Evolutionary conservation across 2,888 invertebrate species (phyloP), one percentile per base, ranked within the genome.

Genomic region (Drosophila pseudotalamancana): DNA sequence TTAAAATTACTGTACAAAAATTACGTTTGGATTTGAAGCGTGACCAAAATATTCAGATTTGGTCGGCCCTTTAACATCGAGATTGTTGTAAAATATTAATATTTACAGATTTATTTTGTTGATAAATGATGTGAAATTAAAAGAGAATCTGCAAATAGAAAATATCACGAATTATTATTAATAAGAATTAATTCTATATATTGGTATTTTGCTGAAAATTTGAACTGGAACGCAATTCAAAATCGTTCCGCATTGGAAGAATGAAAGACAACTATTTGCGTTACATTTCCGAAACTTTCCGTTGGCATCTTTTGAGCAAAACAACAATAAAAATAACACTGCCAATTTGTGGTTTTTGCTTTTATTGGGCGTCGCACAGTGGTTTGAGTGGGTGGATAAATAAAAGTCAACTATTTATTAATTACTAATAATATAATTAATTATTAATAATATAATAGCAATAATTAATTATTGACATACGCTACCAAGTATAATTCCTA

Each of bases 111-210:
- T 11, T 39, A 16, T 37, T 53, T 37, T 61, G 61, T 69, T 57
- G 46, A 77, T 72, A 55, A 81, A 56, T 77, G 32, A 62, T 64
- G 64, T 68, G 72, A 78, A 82, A 72, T 71, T 60, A 88, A 82
- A 75, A 68, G 65, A 69, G 79, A 81, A 82, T 82, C 83, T 84
- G 88, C 23, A 88, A 88, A 8, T 11, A 67, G 32, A 86, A 27
- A 12, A 48, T 8, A 12, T 8, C 4, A 31, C 6, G 8, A 9
- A 31, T 31, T 21, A 0, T 2, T 6, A 25, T 40, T 5, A n/a
- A 27, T 43, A 12, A 4, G 9, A 12, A 9, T 12, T 32, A 21
- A 14, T 4, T 42, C 16, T 4, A 14, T n/a, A n/a, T n/a, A 25
- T 42, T 25, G 6, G 9, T 25, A 11, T 4, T 5, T 3, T 8